phyloP scores from a whole-genome alignment of 2,797 vertebrate genomes.

The Pipistrellus pygmaeus region DNA sequence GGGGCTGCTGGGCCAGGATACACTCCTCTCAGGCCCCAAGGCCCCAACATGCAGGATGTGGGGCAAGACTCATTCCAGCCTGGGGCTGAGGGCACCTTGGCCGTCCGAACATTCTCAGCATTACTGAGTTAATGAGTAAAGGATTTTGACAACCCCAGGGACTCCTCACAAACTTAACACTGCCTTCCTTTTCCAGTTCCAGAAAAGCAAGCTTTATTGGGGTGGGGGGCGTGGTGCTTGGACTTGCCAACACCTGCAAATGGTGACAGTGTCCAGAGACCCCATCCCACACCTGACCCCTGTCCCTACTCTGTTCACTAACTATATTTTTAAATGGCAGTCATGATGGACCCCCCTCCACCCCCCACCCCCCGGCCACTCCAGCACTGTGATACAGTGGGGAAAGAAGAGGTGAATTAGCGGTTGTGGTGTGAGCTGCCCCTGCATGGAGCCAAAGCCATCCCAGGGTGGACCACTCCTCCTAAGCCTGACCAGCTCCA shows the following conservation, averaged over 20 bases:
- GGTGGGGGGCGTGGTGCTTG: not conserved
- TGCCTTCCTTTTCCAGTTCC: not conserved
- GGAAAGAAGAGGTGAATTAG: not conserved
- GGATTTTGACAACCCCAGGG: not conserved
- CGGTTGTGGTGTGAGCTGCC: not conserved
- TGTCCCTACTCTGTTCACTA: no score
- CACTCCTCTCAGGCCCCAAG: not conserved
- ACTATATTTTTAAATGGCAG: not conserved
- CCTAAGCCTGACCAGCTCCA: not conserved
- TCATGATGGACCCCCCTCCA: not conserved
- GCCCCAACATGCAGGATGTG: not conserved
- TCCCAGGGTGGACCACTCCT: not conserved
- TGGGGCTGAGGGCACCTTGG: not conserved
- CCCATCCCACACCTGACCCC: not conserved
- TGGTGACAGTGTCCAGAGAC: not conserved
- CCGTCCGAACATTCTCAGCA: not conserved
- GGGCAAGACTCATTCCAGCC: not conserved
- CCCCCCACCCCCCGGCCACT: not conserved
- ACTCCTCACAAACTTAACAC: not conserved
- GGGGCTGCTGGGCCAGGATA: not conserved
- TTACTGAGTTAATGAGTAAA: not conserved
- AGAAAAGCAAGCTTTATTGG: not conserved
- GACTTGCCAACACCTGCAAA: not conserved
- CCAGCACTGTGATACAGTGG: not conserved
- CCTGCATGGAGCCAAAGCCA: rapidly evolving